These are phyloP conservation scores for Drosophila arizonae DNA, from an alignment of 1,140 invertebrate genomes.

Conservation along the genomic window DNA sequence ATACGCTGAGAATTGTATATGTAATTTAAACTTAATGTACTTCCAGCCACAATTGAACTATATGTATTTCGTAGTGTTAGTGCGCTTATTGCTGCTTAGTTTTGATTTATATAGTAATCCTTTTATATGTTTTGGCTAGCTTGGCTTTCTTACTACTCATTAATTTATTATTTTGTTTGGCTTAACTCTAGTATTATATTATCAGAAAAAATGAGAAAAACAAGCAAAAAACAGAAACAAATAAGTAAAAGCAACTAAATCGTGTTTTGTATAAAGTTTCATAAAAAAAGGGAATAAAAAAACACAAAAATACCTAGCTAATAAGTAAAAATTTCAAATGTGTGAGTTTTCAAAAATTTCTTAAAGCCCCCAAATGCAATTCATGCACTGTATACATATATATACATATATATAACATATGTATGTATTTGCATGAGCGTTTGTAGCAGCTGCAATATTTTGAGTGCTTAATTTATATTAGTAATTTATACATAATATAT, in stretches of 20 bases:
- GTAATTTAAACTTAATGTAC: slow-evolving; percentile 58
- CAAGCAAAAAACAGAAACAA: slow-evolving; percentile 10
- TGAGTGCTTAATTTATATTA: slow-evolving; percentile 77
- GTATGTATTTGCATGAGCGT: slow-evolving; percentile 36
- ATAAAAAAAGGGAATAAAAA: slow-evolving; percentile 34
- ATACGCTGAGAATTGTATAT: slow-evolving; percentile 30
- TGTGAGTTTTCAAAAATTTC: slow-evolving; percentile 44
- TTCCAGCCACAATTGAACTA: slow-evolving; percentile 71
- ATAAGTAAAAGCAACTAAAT: slow-evolving; percentile 29
- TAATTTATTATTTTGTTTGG: slow-evolving; percentile 74
- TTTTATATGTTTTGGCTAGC: slow-evolving; percentile 50
- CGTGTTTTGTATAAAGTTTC: slow-evolving; percentile 71
- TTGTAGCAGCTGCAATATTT: slow-evolving; percentile 69
- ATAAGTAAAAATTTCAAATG: slow-evolving; percentile 49
- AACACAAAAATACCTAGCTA: slow-evolving; percentile 21
- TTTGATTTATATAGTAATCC: slow-evolving; percentile 41
- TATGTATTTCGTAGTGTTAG: slow-evolving; percentile 49
- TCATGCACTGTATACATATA: slow-evolving; percentile 40
- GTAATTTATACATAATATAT: slow-evolving; percentile 68
- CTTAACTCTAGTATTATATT: slow-evolving; percentile 67
- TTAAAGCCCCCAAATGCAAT: slow-evolving; percentile 29
- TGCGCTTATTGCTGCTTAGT: slow-evolving; percentile 60
- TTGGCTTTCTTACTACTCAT: slow-evolving; percentile 68
- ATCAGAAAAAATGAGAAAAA: slow-evolving; percentile 2
- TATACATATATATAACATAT: slow-evolving; percentile 40